Evolutionary conservation across 2,888 invertebrate genomes (phyloP).

Genomic region (Nudaria mundana): DNA sequence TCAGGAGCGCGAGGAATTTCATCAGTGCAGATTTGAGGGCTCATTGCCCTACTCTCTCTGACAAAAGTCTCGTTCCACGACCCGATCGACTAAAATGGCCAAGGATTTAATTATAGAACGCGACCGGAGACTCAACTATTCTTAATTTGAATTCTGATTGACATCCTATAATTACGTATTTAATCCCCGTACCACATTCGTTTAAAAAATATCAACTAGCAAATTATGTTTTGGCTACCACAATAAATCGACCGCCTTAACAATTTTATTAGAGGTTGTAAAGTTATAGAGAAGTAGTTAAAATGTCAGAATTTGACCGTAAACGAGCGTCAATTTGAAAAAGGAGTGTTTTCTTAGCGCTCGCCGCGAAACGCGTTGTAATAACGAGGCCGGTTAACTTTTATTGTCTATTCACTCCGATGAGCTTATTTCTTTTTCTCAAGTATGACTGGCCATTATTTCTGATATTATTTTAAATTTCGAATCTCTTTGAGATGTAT

Average conservation of each 20-base stretch:
- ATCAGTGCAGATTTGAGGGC: constrained; percentile 74
- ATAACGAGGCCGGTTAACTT: constrained; percentile 64
- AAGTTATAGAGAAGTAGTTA: constrained; percentile 73
- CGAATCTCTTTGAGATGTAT: constrained; percentile 35
- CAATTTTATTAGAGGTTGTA: constrained; percentile 68
- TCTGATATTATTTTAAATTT: constrained; percentile 40
- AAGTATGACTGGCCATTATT: constrained; percentile 66
- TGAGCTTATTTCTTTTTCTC: constrained; percentile 69
- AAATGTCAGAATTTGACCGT: constrained; percentile 75
- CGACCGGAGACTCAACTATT: constrained; percentile 33
- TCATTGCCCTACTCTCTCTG: constrained; percentile 56
- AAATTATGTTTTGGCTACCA: constrained; percentile 57
- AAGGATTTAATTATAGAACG: constrained; percentile 44
- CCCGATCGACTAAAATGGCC: constrained; percentile 39
- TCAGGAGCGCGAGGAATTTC: constrained; percentile 66
- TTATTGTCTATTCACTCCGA: constrained; percentile 74
- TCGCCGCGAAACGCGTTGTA: constrained; percentile 50
- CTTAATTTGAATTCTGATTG: constrained; percentile 59
- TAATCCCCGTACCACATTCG: constrained; percentile 36
- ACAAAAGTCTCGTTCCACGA: constrained; percentile 46
- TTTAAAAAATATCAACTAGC: constrained; percentile 38
- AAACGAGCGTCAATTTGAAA: constrained; percentile 69
- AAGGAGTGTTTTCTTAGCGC: constrained; percentile 75
- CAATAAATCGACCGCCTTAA: constrained; percentile 69
- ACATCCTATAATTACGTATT: constrained; percentile 45